These are phyloP conservation scores for Drosophila trichaetosa DNA, from an alignment of 2,888 invertebrate species.

Conservation along the genomic window DNA sequence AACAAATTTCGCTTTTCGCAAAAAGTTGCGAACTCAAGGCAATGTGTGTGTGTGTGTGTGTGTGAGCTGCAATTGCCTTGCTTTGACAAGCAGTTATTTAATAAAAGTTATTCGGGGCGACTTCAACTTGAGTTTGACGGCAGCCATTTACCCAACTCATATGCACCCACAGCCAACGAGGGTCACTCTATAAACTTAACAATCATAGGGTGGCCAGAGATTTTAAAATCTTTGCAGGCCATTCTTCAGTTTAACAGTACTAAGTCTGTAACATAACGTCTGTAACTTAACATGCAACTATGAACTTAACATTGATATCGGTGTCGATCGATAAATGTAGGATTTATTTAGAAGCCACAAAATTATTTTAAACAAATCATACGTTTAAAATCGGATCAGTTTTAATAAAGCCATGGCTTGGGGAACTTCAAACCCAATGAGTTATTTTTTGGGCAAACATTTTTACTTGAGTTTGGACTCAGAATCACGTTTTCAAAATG, in stretches of 20 bases:
- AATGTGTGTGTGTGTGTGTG: constrained; percentile 13
- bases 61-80: constrained; percentile 38
- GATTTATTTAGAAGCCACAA: no score
- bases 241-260: no score
- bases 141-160: constrained; percentile 43
- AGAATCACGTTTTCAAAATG: background rate
- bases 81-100: constrained; percentile 76
- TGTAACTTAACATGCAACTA: no score
- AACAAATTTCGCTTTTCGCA: constrained; percentile 68
- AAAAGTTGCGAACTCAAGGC: constrained; percentile 59
- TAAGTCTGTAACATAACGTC: no score
- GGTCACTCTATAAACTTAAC: background rate
- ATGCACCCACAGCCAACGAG: constrained; percentile 38
- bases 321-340: no score
- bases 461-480: background rate
- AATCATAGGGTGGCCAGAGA: background rate
- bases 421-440: no score
- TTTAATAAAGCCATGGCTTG: background rate
- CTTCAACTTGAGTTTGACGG: constrained; percentile 44
- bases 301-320: fast-evolving
- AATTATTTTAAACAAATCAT: fast-evolving
- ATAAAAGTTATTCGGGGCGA: constrained; percentile 64
- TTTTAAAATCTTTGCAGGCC: background rate
- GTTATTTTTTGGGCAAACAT: background rate
- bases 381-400: background rate